Percentiles rank a stretch among this genome's conserved stretches.
Conservation (phyloP, 2,888 invertebrate species). For the Hyppa rectilinea region DNA sequence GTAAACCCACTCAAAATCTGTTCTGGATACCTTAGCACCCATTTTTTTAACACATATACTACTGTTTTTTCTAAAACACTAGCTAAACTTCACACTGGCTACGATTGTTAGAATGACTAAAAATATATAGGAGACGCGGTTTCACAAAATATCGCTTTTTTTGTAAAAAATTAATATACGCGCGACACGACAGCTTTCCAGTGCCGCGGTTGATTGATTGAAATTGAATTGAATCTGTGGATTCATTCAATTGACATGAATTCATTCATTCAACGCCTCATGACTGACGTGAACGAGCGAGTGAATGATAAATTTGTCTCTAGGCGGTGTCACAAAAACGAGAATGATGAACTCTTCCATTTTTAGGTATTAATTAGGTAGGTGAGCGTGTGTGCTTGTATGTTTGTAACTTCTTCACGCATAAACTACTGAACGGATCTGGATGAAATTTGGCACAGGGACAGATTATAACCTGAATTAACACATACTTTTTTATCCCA, state of each 20-base stretch:
- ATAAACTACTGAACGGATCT: no score
- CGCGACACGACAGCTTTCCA: constrained; percentile 11
- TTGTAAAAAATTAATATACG: constrained; percentile 4
- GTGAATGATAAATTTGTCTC: constrained; percentile 10
- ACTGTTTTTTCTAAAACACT: constrained; percentile 41
- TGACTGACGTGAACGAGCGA: constrained; percentile 18
- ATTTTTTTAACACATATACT: constrained; percentile 88
- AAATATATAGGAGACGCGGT: constrained; percentile 4
- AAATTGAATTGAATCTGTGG: no score
- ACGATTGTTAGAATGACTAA: constrained; percentile 8
- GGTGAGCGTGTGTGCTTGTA: no score
- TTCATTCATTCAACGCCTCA: constrained; percentile 11
- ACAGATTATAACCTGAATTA: no score
- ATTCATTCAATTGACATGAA: background rate
- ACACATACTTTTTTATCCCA: no score
- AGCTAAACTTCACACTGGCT: constrained; percentile 29
- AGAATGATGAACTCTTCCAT: no score
- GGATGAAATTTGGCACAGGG: no score
- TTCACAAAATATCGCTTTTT: constrained; percentile 27
- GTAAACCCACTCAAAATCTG: constrained; percentile 99
- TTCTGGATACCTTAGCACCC: constrained; percentile 98
- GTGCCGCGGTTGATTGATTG: constrained; percentile 39
- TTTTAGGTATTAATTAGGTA: no score
- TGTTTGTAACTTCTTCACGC: no score
- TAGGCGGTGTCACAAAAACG: no score